Percentiles rank a stretch among this genome's conserved stretches.
Conservation (phyloP, 2,113 vertebrate species). For the Chaetops frenatus region DNA sequence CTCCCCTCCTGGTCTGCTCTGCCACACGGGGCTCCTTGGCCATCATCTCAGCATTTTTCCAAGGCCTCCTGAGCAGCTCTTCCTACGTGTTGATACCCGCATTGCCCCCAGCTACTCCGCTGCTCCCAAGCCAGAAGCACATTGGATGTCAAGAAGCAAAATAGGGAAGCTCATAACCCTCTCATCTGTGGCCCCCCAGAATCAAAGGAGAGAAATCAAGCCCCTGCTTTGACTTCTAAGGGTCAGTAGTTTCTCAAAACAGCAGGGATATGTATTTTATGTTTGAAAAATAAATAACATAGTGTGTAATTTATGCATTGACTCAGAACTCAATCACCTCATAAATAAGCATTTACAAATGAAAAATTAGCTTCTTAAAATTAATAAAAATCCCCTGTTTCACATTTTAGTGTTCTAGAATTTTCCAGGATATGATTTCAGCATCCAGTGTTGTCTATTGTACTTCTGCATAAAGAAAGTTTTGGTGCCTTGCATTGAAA, state of each 20-base stretch:
- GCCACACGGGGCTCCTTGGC: background rate
- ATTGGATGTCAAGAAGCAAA: background rate
- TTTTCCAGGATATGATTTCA: conserved; percentile 17
- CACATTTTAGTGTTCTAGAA: background rate
- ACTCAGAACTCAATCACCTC: background rate
- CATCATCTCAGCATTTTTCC: rapidly evolving
- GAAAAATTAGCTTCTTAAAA: conserved; percentile 2
- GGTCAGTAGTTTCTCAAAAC: conserved; percentile 10
- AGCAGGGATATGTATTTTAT: background rate
- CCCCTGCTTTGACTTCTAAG: background rate
- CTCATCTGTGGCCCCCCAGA: background rate
- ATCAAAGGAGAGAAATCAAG: background rate
- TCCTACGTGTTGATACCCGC: rapidly evolving
- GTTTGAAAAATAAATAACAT: conserved; percentile 12
- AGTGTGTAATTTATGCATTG: background rate
- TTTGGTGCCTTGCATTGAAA: conserved; percentile 14
- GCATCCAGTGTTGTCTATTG: background rate
- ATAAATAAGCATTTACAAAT: background rate
- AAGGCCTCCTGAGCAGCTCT: background rate
- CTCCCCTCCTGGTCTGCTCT: background rate
- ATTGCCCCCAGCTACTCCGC: rapidly evolving
- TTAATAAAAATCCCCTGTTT: background rate
- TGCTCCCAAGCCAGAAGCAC: background rate
- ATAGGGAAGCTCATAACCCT: background rate
- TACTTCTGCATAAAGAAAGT: background rate